Base-by-base conservation (phyloP, 2,888 invertebrate species). In the Orgyia antiqua region DNA sequence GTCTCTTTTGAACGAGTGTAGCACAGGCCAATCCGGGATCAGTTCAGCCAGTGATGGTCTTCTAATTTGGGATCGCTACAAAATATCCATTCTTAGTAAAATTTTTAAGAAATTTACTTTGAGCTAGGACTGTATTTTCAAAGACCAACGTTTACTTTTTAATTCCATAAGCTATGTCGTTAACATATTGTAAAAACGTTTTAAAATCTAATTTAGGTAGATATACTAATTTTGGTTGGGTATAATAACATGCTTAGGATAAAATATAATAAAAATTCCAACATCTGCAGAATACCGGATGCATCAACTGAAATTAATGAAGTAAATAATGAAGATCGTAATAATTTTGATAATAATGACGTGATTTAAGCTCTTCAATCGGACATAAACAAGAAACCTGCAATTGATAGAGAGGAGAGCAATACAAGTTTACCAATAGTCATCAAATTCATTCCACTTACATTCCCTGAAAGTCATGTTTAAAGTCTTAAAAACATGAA, bases 1-100 rank as follows among this genome's bases (percentile, higher is more conserved):
- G 90, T 92, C 90, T 89, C 88, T 91, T 88, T 89, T 89, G 89
- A 91, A 91, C 88, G 91, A 92, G 86, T 93, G 93, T 76, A 95
- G 92, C 77, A 91, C 92, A 72, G 97, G 97, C 96, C 97, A 97
- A 89, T 97, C 97, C 73, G 96, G 97, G 84, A 97, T 97, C 89
- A 96, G 90, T 89, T 97, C 97, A 69, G 95, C 95, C 87, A 96
- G 90, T 71, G 95, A 96, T 75, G 91, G 93, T 89, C 95, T 91
- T 90, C 95, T 92, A 74, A 71, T 83, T 67, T 82, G 76, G 65
- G 72, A 67, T 83, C 74, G 83, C 86, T 86, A 86, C 66, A 86
- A 86, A 82, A 84, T 73, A 80, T 75, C 62, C 73, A 78, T 64
- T 68, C 77, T 79, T 78, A 79, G 41, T 61, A 36, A 48, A 48